These are phyloP conservation scores for Henricia sp. DNA, from an alignment of 53 echinoderm and acorn worm genomes.

Conservation along the genomic window DNA sequence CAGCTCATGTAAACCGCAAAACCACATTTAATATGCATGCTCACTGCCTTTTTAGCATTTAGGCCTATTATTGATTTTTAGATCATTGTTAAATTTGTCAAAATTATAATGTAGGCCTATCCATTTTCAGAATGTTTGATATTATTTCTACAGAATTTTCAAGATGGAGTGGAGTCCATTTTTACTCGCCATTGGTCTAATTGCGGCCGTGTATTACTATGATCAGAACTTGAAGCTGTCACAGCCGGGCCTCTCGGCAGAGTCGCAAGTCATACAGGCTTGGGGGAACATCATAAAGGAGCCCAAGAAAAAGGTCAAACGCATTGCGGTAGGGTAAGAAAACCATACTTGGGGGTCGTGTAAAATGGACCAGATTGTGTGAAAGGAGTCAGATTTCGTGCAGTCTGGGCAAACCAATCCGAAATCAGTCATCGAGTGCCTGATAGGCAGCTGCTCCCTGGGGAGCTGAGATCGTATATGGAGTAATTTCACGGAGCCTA, in stretches of 20 bases:
- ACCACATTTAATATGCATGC: too few relatives aligned
- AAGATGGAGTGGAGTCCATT: conserved; percentile 46
- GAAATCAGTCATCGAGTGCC: not conserved
- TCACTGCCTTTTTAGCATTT: too few relatives aligned
- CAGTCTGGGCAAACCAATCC: not conserved
- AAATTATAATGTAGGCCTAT: too few relatives aligned
- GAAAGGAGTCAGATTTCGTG: not conserved
- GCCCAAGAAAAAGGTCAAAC: conserved; percentile 14
- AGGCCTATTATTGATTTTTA: too few relatives aligned
- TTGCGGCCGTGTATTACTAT: conserved; percentile 60
- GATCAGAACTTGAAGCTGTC: not conserved
- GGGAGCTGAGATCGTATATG: too few relatives aligned
- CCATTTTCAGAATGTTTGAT: too few relatives aligned
- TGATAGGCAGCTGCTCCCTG: not conserved
- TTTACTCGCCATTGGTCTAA: conserved; percentile 23
- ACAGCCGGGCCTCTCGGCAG: not conserved
- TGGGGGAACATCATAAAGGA: conserved; percentile 20
- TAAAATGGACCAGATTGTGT: not conserved
- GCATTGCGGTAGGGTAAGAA: conserved; percentile 53
- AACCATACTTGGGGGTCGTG: not conserved
- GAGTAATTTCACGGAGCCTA: not conserved
- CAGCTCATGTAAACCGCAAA: too few relatives aligned
- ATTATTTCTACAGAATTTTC: not conserved
- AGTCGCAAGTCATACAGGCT: conserved; percentile 19
- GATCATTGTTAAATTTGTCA: too few relatives aligned